Evolutionary conservation across 2,113 vertebrate genomes (phyloP), one percentile per base, ranked within the genome.

Genomic region (Fregata magnificens): DNA sequence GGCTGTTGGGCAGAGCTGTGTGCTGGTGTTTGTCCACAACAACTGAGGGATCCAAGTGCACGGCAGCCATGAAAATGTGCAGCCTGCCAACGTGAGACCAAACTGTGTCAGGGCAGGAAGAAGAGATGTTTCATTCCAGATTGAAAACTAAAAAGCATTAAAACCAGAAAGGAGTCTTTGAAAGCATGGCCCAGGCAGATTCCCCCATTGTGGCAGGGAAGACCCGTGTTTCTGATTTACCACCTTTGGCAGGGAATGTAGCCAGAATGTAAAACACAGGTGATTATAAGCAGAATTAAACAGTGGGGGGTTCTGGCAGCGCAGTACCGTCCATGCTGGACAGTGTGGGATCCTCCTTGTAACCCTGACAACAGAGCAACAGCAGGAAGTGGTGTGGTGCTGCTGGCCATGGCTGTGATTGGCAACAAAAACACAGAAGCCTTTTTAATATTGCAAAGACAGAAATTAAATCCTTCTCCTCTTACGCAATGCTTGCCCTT

Each of bases 381-480:
- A 92, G 94, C 72, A 89, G 92, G 86, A 95, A 93, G 72, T 1
- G 1, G 52, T 44, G 81, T n/a, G 53, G 70, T 72, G 69, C 77
- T 95, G 61, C 77, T 67, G 56, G 58, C 81, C 73, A 16, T 6
- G 58, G 86, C 86, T 82, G 52, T 18, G 40, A 79, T 3, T 29
- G 22, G 81, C 81, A 87, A 84, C 56, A 65, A 69, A 86, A 89
- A 62, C 77, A 97, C 65, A 95, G 80, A 95, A 56, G 91, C 56
- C 93, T 92, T 95, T 94, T 87, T 55, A 96, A 92, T 71, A 88
- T 45, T 92, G 78, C 83, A 89, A 77, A 93, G 93, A 36, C 52
- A 96, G 92, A 91, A 87, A 93, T 74, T 0, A 93, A 94, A 87
- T 86, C 91, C 78, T 95, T 84, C 81, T 81, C 79, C 81, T 88